Evolutionary conservation across 1,140 invertebrate genomes (phyloP).

Genomic region (Chlorops oryzae): DNA sequence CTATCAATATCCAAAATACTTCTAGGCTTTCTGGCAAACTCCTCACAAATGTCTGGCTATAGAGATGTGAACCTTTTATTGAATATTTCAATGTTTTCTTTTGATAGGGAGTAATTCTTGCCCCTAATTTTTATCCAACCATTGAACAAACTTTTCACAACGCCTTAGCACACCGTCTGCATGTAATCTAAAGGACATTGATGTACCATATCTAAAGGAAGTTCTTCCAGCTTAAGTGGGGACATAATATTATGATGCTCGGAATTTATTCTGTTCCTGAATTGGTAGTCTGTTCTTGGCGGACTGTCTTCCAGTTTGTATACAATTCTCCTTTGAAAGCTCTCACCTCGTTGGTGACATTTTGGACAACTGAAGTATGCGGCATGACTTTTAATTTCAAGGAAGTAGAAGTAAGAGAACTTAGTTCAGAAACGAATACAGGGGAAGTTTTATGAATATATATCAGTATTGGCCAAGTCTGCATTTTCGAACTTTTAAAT

Average conservation of each 20-base stretch:
- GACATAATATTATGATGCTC: slow-evolving; percentile 3
- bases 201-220: slow-evolving; percentile 5
- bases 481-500: slow-evolving; percentile 5
- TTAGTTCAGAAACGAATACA: slow-evolving; percentile 8
- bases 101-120: too few species aligned
- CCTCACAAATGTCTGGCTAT: neutral
- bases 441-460: neutral
- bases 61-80: neutral
- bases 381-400: slow-evolving; percentile 5
- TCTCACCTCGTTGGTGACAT: slow-evolving; percentile 5
- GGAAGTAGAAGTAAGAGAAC: neutral
- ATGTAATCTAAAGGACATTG: slow-evolving; percentile 8
- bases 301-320: neutral
- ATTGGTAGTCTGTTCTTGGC: slow-evolving; percentile 1
- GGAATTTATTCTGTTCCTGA: neutral
- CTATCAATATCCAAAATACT: neutral
- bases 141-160: slow-evolving; percentile 2
- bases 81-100: too few species aligned
- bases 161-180: slow-evolving; percentile 3
- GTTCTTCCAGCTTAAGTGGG: slow-evolving; percentile 3
- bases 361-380: slow-evolving; percentile 6
- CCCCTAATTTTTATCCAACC: too few species aligned
- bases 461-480: slow-evolving; percentile 3
- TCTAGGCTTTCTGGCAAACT: slow-evolving; percentile 2
- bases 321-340: neutral